phyloP scores from a whole-genome alignment of 2,888 invertebrate species.

The Drosophila meridionalis region DNA sequence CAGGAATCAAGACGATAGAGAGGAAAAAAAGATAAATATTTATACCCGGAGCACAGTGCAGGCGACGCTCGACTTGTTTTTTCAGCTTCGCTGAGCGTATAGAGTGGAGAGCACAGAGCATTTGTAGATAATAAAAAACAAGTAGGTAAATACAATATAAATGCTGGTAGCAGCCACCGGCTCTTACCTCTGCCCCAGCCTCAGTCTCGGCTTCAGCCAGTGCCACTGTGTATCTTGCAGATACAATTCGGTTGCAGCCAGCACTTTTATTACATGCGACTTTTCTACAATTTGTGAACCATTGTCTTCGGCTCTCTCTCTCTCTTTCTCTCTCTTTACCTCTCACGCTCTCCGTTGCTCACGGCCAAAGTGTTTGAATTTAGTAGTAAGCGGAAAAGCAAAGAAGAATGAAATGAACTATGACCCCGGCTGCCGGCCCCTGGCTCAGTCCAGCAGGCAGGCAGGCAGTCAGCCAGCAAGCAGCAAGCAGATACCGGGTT shows the following conservation, averaged over 20 bases:
- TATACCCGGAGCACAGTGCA: slow-evolving; percentile 79
- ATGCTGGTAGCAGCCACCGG: slow-evolving; percentile 68
- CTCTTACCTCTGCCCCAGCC: slow-evolving; percentile 8
- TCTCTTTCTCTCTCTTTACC: neutral
- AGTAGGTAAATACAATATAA: slow-evolving; percentile 80
- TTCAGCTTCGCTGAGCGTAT: slow-evolving; percentile 80
- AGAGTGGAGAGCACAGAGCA: slow-evolving; percentile 62
- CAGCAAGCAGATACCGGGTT: slow-evolving; percentile 24
- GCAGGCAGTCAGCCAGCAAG: neutral
- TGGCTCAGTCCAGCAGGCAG: slow-evolving; percentile 43
- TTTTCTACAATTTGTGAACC: slow-evolving; percentile 78
- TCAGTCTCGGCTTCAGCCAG: neutral
- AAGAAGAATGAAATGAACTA: slow-evolving; percentile 78
- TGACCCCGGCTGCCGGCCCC: slow-evolving; percentile 56
- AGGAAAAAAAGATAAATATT: slow-evolving; percentile 72
- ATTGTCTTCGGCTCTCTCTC: slow-evolving; percentile 58
- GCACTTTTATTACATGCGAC: slow-evolving; percentile 80
- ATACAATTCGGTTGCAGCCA: slow-evolving; percentile 79
- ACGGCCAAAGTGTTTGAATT: slow-evolving; percentile 79
- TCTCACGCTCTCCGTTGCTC: slow-evolving; percentile 36
- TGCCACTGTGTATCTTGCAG: slow-evolving; percentile 73
- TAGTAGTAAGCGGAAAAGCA: slow-evolving; percentile 78
- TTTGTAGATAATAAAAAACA: slow-evolving; percentile 80
- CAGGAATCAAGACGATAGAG: slow-evolving; percentile 54
- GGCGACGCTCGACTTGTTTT: slow-evolving; percentile 80